A percentile compares a stretch with the other conserved stretches of the same genome.
Conservation (phyloP, 2,113 vertebrate species). For the Dicaeum eximium region DNA sequence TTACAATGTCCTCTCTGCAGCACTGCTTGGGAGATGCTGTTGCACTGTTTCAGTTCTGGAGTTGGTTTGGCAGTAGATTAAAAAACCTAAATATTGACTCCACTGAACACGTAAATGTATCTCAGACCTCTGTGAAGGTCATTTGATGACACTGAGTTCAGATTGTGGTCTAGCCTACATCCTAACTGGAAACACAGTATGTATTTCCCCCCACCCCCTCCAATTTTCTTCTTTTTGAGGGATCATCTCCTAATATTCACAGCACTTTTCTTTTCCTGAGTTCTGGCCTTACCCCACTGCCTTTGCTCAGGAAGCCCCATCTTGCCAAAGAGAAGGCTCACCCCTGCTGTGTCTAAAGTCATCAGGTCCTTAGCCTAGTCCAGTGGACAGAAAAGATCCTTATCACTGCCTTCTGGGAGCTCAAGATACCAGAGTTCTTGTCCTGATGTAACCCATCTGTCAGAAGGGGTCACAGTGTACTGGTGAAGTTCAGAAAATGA, state of each 20-base stretch:
- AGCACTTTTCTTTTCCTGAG: neutral
- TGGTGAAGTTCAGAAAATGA: neutral
- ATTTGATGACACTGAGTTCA: neutral
- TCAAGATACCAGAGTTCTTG: neutral
- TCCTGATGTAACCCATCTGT: neutral
- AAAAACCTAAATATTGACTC: neutral
- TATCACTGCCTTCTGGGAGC: neutral
- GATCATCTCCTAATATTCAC: neutral
- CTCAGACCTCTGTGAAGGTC: neutral
- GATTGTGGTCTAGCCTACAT: neutral
- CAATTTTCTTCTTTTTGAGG: neutral
- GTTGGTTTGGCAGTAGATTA: neutral
- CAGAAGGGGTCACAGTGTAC: neutral
- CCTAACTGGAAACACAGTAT: neutral
- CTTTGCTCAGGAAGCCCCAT: neutral
- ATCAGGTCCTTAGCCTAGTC: neutral
- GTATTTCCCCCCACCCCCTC: accelerated
- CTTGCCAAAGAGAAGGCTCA: neutral
- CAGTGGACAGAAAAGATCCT: neutral
- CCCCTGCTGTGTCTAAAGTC: neutral
- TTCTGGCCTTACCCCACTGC: neutral
- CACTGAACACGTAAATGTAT: accelerated
- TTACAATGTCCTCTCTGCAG: neutral
- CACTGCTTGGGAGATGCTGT: neutral
- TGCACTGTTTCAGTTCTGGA: neutral